These are phyloP conservation scores for Aspidiotus rigidus DNA, from an alignment of 2,888 invertebrate genomes.

Conservation along the genomic window DNA sequence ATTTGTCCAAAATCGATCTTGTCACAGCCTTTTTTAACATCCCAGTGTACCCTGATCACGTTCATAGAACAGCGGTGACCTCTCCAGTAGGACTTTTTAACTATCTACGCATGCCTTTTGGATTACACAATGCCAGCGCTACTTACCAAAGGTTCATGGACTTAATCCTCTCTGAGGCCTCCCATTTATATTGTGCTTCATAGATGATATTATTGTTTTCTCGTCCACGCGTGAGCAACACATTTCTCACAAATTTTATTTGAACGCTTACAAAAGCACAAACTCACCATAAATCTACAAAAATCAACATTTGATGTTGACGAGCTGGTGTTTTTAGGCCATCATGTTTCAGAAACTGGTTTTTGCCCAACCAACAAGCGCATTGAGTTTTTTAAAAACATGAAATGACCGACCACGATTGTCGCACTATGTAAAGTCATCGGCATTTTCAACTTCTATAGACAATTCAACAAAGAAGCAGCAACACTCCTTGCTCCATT, in stretches of 20 bases:
- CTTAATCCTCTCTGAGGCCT: background rate
- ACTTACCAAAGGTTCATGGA: background rate
- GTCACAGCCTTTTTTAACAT: background rate
- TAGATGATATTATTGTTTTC: conserved; percentile 1
- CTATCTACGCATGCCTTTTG: background rate
- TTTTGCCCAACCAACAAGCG: background rate
- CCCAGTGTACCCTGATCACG: background rate
- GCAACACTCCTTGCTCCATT: background rate
- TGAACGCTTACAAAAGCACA: background rate
- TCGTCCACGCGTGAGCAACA: background rate
- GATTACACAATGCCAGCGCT: background rate
- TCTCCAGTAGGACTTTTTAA: background rate
- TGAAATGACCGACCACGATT: background rate
- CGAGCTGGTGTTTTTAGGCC: conserved; percentile 2
- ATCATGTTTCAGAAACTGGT: background rate
- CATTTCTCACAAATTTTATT: background rate
- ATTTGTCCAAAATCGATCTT: background rate
- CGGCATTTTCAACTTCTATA: conserved; percentile 4
- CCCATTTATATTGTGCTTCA: no score
- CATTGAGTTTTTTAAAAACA: background rate
- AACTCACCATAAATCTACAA: background rate
- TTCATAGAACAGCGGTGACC: background rate
- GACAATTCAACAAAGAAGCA: background rate
- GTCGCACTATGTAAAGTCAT: background rate
- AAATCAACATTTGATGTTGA: background rate